A percentile compares a stretch with the other conserved stretches of the same genome.
Conservation (phyloP, 2,113 vertebrate species). For the Polypterus senegalus region DNA sequence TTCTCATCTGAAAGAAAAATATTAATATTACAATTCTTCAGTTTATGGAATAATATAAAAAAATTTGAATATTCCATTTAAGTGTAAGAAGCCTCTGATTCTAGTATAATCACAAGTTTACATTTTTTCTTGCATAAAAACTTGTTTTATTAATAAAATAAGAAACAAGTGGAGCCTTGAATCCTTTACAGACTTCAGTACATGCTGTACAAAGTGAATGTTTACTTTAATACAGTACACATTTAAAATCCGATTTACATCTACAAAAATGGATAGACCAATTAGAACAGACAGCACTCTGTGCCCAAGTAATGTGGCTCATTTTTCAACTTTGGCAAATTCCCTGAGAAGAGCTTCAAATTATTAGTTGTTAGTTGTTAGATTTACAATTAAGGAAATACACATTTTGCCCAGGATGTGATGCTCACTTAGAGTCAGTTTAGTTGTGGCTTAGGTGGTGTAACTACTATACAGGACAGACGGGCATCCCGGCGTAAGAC, state of each 20-base stretch:
- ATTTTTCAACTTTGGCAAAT: background rate
- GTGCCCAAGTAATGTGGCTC: background rate
- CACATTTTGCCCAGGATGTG: background rate
- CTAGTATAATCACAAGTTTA: too few relatives aligned
- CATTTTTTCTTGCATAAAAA: conserved; percentile 11
- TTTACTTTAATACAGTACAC: background rate
- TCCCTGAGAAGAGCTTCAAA: background rate
- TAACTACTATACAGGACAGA: background rate
- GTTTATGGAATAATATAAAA: too few relatives aligned
- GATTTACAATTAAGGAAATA: background rate
- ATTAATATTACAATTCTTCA: too few relatives aligned
- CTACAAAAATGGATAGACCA: background rate
- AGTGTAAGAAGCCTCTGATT: too few relatives aligned
- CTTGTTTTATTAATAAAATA: conserved; percentile 10
- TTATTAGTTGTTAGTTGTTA: background rate
- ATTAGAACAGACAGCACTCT: background rate
- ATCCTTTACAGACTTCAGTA: background rate
- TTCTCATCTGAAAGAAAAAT: too few relatives aligned
- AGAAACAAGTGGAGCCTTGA: background rate
- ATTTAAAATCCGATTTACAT: background rate
- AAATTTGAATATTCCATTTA: too few relatives aligned
- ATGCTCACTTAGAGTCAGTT: background rate
- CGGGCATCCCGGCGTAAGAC: background rate
- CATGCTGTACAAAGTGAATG: background rate
- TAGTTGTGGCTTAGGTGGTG: background rate